A percentile compares a stretch with the other conserved stretches of the same genome.
Evolutionary conservation across 2,888 invertebrate species (phyloP).

Genomic region (Pristionchus arcanus): DNA sequence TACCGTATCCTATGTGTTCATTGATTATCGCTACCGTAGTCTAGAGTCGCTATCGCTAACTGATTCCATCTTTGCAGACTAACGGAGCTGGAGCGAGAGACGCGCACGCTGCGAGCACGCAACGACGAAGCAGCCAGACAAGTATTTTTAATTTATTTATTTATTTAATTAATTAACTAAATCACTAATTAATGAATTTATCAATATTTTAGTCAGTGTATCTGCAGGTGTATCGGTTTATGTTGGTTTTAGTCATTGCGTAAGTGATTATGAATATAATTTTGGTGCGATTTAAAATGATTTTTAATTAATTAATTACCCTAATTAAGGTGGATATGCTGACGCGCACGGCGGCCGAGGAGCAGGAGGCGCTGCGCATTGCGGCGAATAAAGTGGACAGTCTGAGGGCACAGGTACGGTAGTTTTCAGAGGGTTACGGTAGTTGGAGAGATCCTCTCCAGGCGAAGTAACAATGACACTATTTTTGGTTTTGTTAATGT

Average conservation of each 20-base stretch:
- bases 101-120: slow-evolving; percentile 59
- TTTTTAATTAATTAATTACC: neutral
- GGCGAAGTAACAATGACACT: too few species aligned
- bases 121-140: slow-evolving; percentile 59
- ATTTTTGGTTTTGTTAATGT: too few species aligned
- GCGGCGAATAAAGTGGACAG: slow-evolving; percentile 98
- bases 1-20: neutral
- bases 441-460: too few species aligned
- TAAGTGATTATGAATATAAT: neutral
- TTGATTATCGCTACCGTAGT: neutral
- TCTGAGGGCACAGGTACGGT: slow-evolving; percentile 84
- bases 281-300: neutral
- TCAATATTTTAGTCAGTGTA: neutral
- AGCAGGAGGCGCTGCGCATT: slow-evolving; percentile 90
- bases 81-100: slow-evolving; percentile 65
- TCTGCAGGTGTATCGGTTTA: neutral
- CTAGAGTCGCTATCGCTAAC: neutral
- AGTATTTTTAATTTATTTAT: slow-evolving; percentile 59
- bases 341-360: slow-evolving; percentile 57
- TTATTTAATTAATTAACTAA: slow-evolving; percentile 34
- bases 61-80: slow-evolving; percentile 56
- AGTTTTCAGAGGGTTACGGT: neutral
- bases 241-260: neutral
- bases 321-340: slow-evolving; percentile 59
- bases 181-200: neutral